Percentiles rank a stretch among this genome's conserved stretches.
These are phyloP conservation scores for western clawed frog (Xenopus tropicalis) DNA, from an alignment of 2,113 vertebrate genomes.

Conservation along the genomic window UCB_Xtro_10.0 CM004445.2:6495001-6495500, in stretches of 20 bases:
- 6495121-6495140: background rate
- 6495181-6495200: background rate
- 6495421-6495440: too few species aligned
- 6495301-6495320: too few species aligned
- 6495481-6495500: too few species aligned
- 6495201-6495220: background rate
- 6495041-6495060: background rate
- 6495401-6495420: too few species aligned
- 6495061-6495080: background rate
- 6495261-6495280: background rate
- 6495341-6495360: too few species aligned
- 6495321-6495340: too few species aligned
- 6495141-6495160: background rate
- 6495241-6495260: background rate
- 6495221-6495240: background rate
- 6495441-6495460: too few species aligned
- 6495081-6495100: slow-evolving; percentile 2
- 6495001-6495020: slow-evolving; percentile 10
- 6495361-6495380: too few species aligned
- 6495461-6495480: too few species aligned
- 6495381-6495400: too few species aligned
- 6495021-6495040: slow-evolving; percentile 7
- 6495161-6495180: background rate
- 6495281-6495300: too few species aligned
- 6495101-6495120: background rate